Percentiles rank a stretch among this genome's conserved stretches.
Evolutionary conservation across 2,113 vertebrate species (phyloP).

Genomic region (Raja brachyura): DNA sequence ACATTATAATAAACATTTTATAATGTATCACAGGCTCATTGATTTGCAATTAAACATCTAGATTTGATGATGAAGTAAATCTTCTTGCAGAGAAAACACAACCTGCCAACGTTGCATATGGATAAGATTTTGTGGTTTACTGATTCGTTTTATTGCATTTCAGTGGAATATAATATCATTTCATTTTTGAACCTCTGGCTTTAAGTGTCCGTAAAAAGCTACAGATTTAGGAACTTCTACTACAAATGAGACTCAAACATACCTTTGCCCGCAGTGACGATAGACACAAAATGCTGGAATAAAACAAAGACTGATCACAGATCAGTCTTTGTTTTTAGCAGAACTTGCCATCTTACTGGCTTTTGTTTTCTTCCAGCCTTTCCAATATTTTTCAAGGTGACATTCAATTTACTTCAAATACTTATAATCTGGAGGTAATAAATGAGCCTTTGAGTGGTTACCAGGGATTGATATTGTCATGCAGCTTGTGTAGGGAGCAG

Average conservation of each 20-base stretch:
- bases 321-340: not conserved
- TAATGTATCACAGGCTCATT: not conserved
- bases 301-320: no score
- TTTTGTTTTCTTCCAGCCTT: not conserved
- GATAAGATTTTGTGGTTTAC: not conserved
- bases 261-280: not conserved
- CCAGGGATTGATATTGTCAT: slow-evolving; percentile 45
- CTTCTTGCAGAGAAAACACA: not conserved
- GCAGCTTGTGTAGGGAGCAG: slow-evolving; percentile 42
- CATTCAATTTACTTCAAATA: slow-evolving; percentile 37
- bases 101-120: not conserved
- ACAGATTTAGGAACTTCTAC: no score
- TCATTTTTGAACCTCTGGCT: not conserved
- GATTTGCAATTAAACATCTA: not conserved
- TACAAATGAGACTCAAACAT: not conserved
- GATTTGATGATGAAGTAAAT: not conserved
- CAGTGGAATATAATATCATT: not conserved
- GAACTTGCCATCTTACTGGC: not conserved
- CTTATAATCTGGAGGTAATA: slow-evolving; percentile 49
- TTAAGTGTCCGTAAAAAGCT: not conserved
- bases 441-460: slow-evolving; percentile 44
- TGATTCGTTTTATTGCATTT: not conserved
- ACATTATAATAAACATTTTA: not conserved
- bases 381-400: slow-evolving; percentile 36
- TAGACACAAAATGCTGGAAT: no score